A percentile compares a stretch with the other conserved stretches of the same genome.
Evolutionary conservation across 2,888 invertebrate genomes (phyloP).

Genomic region (Xylocampa areola): DNA sequence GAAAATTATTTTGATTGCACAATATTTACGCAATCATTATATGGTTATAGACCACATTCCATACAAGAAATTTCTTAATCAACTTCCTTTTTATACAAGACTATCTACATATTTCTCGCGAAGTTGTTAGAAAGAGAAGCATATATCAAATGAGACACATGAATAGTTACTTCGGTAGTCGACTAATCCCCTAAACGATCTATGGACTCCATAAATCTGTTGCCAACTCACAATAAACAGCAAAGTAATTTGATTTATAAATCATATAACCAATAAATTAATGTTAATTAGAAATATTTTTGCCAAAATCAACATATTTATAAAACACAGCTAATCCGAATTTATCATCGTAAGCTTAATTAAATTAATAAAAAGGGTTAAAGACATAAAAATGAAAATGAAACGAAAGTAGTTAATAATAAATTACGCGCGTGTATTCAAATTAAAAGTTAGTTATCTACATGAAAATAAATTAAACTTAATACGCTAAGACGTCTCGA

Average conservation of each 20-base stretch:
- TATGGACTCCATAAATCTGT: constrained; percentile 49
- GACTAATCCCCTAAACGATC: constrained; percentile 54
- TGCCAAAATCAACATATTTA: constrained; percentile 52
- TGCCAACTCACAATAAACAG: constrained; percentile 31
- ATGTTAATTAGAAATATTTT: constrained; percentile 50
- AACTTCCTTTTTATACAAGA: constrained; percentile 39
- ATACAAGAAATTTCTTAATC: constrained; percentile 31
- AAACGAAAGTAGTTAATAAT: constrained; percentile 72
- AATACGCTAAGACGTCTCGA: constrained; percentile 58
- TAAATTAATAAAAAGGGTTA: constrained; percentile 61
- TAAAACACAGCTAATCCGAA: constrained; percentile 55
- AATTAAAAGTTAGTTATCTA: constrained; percentile 75
- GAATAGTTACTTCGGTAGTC: constrained; percentile 44
- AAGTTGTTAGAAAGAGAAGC: constrained; percentile 17
- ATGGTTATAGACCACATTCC: constrained; percentile 38
- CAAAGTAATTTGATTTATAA: constrained; percentile 48
- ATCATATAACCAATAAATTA: constrained; percentile 40
- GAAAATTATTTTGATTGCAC: constrained; percentile 22
- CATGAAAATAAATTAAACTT: constrained; percentile 66
- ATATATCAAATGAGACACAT: constrained; percentile 43
- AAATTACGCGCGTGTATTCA: constrained; percentile 82
- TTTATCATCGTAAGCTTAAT: constrained; percentile 50
- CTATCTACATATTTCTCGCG: constrained; percentile 35
- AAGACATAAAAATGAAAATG: constrained; percentile 63
- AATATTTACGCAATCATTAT: constrained; percentile 35